Evolutionary conservation across 2,797 vertebrate species (phyloP).

Genomic region (Choloepus didactylus): DNA sequence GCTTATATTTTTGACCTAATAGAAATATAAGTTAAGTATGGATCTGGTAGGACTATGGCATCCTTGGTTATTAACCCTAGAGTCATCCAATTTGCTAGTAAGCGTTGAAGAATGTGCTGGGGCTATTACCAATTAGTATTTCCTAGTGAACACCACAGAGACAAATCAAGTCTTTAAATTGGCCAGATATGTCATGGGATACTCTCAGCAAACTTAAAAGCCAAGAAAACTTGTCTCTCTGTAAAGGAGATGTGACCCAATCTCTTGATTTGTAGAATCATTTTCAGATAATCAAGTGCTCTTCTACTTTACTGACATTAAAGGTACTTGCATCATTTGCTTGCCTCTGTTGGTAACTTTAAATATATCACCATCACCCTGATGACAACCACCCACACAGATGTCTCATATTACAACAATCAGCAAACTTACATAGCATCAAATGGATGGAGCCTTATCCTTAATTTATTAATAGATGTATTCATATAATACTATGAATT

Average conservation of each 20-base stretch:
- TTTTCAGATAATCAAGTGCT: not conserved
- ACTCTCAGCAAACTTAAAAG: not conserved
- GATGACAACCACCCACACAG: not conserved
- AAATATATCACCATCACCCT: not conserved
- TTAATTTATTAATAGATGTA: not conserved
- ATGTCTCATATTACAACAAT: not conserved
- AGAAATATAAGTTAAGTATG: not conserved
- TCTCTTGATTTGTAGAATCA: not conserved
- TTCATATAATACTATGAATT: not conserved
- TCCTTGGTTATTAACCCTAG: not conserved
- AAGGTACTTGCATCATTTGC: not conserved
- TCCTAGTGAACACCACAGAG: not conserved
- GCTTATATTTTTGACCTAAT: not conserved
- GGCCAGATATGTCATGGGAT: not conserved
- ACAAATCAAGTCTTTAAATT: not conserved
- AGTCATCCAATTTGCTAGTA: not conserved
- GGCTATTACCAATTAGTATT: not conserved
- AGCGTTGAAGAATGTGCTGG: not conserved
- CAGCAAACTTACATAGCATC: not conserved
- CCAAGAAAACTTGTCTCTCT: not conserved
- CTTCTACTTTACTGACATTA: not conserved
- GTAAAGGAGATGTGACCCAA: not conserved
- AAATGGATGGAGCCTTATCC: not conserved
- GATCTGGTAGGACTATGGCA: not conserved
- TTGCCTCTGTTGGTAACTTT: not conserved